Evolutionary conservation across 1,140 invertebrate species (phyloP), one percentile per base, ranked within the genome.

Genomic region (Drosophila baimaii): DNA sequence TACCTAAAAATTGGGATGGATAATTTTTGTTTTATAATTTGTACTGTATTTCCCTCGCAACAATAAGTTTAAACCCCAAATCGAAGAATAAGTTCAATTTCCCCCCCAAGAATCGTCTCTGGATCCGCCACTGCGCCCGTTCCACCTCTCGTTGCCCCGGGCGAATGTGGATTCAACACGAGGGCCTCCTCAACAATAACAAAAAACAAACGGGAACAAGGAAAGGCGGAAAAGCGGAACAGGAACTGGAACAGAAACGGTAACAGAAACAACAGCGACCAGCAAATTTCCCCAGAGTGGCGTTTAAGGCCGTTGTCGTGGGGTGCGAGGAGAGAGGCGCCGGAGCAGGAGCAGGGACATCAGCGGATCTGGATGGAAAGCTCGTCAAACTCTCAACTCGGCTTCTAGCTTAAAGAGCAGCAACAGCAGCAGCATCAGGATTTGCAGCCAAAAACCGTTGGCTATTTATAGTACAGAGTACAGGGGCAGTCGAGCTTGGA

Each of bases 271-370:
- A 76, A 75, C 75, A 82, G 35, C 41, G 31, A 55, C 47, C 65
- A 68, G 61, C 51, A 88, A 89, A 88, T 88, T 88, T 88, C 84
- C 84, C 84, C 58, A 59, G 84, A 88, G 84, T 88, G 65, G 74
- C 66, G 79, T 89, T 70, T 44, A 54, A 44, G 27, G 46, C 41
- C 35, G 37, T 44, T 57, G 54, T 33, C 41, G 23, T 21, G 27
- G 25, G 29, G 23, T 5, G 23, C 23, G 35, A 61, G 15, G 9
- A 12, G 23, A 44, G 9, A 23, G 7, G n/a, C 13, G 8, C n/a
- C 1, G 25, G 25, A 15, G n/a, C 6, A 21, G 19, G n/a, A 13
- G 31, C 21, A 21, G 46, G 27, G 13, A 17, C 35, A 35, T 52
- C 29, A n/a, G 41, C 41, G 46, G 27, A 33, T 49, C 43, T 39